A percentile compares a stretch with the other conserved stretches of the same genome.
phyloP scores from a whole-genome alignment of 2,888 invertebrate species.

The Linnaemya vulpina region DNA sequence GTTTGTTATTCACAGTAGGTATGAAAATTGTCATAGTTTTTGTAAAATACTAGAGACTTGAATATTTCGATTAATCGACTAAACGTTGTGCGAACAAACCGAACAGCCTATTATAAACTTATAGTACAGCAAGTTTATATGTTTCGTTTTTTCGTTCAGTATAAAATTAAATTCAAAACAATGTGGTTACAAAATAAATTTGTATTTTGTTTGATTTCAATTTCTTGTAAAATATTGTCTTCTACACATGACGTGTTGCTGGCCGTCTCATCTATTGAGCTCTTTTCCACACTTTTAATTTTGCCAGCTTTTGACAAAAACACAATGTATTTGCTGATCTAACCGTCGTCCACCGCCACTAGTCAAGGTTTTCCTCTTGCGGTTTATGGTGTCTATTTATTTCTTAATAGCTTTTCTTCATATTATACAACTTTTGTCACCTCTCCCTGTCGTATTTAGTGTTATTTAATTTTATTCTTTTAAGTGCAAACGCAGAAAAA shows the following conservation, averaged over 20 bases:
- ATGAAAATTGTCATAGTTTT: too few relatives aligned
- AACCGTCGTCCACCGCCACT: conserved; percentile 23
- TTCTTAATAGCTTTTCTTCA: conserved; percentile 4
- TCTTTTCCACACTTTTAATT: conserved; percentile 45
- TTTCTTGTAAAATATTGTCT: background rate
- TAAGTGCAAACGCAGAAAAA: conserved; percentile 31
- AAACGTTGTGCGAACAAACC: background rate
- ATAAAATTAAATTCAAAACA: background rate
- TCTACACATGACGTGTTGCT: background rate
- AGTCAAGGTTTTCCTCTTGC: conserved; percentile 47
- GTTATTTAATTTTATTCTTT: conserved; percentile 58
- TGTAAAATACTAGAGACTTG: background rate
- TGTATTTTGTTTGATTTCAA: conserved; percentile 20
- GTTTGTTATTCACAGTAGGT: too few relatives aligned
- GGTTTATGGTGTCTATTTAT: conserved; percentile 9
- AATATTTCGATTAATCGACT: background rate
- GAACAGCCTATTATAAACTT: background rate
- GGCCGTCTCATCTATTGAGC: conserved; percentile 26
- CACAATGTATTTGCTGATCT: background rate
- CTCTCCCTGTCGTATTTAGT: conserved; percentile 15
- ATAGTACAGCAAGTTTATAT: conserved; percentile 1
- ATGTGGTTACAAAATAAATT: background rate
- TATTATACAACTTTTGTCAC: conserved; percentile 56
- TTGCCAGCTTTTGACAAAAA: conserved; percentile 15
- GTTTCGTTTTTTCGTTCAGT: background rate